A percentile compares a stretch with the other conserved stretches of the same genome.
Evolutionary conservation across 1,140 invertebrate genomes (phyloP).

Genomic region (Bombus superbus): DNA sequence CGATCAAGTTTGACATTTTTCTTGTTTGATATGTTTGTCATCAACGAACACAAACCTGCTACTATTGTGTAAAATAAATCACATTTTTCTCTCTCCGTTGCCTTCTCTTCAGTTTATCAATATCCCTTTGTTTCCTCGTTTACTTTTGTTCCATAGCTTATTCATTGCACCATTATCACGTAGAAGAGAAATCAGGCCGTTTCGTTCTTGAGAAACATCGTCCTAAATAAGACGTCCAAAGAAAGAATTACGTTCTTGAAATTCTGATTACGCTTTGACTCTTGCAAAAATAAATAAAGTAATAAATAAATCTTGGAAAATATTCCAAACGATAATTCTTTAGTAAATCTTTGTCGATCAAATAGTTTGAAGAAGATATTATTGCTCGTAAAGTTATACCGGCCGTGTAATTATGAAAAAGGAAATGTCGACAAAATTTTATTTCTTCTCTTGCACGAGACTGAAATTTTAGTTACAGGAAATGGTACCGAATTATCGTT

Average conservation of each 20-base stretch:
- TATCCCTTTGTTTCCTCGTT: neutral
- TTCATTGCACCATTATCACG: neutral
- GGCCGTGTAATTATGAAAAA: neutral
- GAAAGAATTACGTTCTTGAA: neutral
- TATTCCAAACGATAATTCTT: neutral
- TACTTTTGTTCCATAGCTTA: neutral
- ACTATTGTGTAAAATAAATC: conserved; percentile 39
- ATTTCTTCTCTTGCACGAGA: neutral
- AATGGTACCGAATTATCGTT: neutral
- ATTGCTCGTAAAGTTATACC: neutral
- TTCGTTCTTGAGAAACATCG: neutral
- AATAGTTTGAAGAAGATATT: neutral
- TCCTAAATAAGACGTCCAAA: neutral
- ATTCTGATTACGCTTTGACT: neutral
- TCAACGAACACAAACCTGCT: conserved; percentile 18
- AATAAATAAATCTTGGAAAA: neutral
- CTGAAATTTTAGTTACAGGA: no score
- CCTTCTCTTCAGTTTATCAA: neutral
- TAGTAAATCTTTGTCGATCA: neutral
- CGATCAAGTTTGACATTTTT: conserved; percentile 46
- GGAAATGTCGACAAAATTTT: neutral
- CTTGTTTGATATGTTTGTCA: conserved; percentile 49
- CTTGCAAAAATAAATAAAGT: neutral
- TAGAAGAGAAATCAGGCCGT: neutral
- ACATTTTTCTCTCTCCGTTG: neutral